Conservation (phyloP, 2,797 vertebrate genomes). For the Dendrocincla tyrannina region DNA sequence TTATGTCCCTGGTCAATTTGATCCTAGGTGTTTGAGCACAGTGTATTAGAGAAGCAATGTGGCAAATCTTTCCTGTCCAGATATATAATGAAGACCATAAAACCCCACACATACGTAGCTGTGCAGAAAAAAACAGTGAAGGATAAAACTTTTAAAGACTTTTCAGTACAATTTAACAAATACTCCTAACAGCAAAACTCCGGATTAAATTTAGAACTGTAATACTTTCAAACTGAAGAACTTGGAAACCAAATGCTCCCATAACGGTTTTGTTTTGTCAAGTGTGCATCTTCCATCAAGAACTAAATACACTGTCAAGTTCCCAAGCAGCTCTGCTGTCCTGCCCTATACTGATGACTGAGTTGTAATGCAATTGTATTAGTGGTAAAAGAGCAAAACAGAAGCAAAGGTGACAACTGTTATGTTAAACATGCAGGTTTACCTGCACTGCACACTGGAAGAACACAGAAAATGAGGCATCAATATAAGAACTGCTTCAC, state of each 20-base stretch:
- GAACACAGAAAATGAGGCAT: background rate
- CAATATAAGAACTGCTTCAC: background rate
- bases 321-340: background rate
- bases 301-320: background rate
- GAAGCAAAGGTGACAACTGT: background rate
- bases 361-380: background rate
- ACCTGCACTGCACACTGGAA: background rate
- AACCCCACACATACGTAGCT: accelerated
- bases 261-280: background rate
- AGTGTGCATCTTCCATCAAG: background rate
- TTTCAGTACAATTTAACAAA: background rate
- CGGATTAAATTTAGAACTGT: background rate
- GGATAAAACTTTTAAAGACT: background rate
- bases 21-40: background rate
- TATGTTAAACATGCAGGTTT: background rate
- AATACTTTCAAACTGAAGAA: background rate
- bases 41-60: background rate
- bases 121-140: background rate
- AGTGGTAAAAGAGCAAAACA: background rate
- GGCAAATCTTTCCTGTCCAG: background rate
- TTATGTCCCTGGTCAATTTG: background rate
- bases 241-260: background rate
- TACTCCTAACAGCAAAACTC: background rate
- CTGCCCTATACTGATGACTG: background rate
- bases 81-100: background rate